These are phyloP conservation scores for Chelonia mydas DNA, from an alignment of 2,797 vertebrate genomes.

Conservation along the genomic window DNA sequence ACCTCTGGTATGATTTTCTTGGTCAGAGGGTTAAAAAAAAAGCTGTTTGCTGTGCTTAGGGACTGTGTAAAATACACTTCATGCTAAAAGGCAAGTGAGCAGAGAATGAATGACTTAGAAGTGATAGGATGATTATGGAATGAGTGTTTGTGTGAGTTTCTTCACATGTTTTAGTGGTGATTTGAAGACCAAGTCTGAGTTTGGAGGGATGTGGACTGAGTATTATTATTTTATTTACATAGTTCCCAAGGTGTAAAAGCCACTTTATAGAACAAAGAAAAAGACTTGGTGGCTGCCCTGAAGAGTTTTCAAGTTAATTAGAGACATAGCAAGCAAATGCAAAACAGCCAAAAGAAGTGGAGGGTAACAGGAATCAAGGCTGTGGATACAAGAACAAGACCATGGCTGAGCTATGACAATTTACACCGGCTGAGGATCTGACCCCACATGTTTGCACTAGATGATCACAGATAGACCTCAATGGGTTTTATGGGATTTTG, in stretches of 20 bases:
- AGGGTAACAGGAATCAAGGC: neutral
- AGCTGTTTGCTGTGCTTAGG: neutral
- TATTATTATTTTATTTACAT: neutral
- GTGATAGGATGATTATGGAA: neutral
- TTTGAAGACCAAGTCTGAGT: neutral
- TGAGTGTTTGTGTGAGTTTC: neutral
- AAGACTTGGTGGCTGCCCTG: neutral
- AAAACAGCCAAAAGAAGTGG: neutral
- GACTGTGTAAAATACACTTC: neutral
- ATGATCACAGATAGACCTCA: neutral
- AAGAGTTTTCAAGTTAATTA: neutral
- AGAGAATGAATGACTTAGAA: slow-evolving; percentile 12
- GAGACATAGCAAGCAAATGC: neutral
- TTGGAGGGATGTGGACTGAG: neutral
- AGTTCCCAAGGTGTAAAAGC: neutral
- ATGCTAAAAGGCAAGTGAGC: neutral
- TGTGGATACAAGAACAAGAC: neutral
- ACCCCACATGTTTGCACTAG: neutral
- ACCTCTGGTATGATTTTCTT: slow-evolving; percentile 16
- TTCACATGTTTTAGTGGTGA: neutral
- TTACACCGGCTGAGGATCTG: neutral
- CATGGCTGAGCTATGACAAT: neutral
- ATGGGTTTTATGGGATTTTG: neutral
- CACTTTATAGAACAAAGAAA: neutral
- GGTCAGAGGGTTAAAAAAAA: neutral